Evolutionary conservation across 2,113 vertebrate genomes (phyloP), one percentile per base, ranked within the genome.

Genomic region (Romanogobio albipinnatus): DNA sequence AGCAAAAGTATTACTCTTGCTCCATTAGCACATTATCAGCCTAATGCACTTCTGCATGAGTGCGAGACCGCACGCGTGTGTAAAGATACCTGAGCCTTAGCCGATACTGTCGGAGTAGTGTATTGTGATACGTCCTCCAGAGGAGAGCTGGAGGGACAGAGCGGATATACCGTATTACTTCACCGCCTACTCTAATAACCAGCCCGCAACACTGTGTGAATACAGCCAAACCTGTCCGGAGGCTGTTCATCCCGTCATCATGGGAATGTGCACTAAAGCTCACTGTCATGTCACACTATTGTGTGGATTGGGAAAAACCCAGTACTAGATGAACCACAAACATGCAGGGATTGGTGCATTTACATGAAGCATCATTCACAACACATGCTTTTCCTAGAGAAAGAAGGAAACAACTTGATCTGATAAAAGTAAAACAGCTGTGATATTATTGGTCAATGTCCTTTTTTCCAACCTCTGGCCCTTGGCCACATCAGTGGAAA

Each of bases 71-170:
- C 29, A 47, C 39, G 74, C 14, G 64, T 83, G 81, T 7, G 47
- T 78, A 24, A 26, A 19, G 81, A 83, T 19, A 86, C 64, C 66
- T 51, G 81, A 79, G 85, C 51, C 29, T 43, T 73, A 68, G 53
- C 49, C 76, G 73, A 79, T 80, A 74, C 86, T 66, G 81, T 71
- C 15, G 64, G 24, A 5, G 33, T 33, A 77, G 75, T 79, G 86
- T 79, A 84, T 64, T 80, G 56, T 64, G 81, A 86, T 56, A 80
- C 58, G 14, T 66, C 64, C 81, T 84, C 66, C 75, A 43, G 85
- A 86, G 74, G 53, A 84, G 82, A 33, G 56, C 8, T 59, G 22
- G 26, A 84, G 45, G 64, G 26, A 75, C 77, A 78, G 17, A 81
- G 14, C 9, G 4, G 68, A 76, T 81, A 36, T 68, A 22, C 24